Conservation (phyloP, 2,797 vertebrate genomes). For the Darevskia mixta region DNA sequence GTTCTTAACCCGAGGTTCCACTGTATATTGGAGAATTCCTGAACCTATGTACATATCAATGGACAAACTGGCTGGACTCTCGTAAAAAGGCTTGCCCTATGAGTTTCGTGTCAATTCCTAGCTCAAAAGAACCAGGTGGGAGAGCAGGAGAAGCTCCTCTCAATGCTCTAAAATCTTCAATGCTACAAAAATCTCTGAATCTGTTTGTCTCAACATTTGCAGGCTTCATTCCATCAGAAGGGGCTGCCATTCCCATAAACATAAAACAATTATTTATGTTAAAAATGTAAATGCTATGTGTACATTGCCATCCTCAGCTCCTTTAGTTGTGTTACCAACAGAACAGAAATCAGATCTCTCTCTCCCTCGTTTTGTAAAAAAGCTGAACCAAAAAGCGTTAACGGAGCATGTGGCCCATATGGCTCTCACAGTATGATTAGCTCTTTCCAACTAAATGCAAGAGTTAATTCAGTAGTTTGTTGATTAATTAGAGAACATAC, state of each 20-base stretch:
- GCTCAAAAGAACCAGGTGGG: background rate
- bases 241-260: too few relatives aligned
- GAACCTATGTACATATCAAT: too few relatives aligned
- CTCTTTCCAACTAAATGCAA: conserved; percentile 26
- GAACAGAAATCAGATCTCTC: background rate
- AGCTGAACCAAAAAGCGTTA: background rate
- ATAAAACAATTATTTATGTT: too few relatives aligned
- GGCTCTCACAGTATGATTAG: conserved; percentile 29
- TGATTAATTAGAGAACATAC: conserved; percentile 45
- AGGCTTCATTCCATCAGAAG: background rate
- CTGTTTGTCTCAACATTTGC: background rate
- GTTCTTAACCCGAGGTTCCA: too few relatives aligned
- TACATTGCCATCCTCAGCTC: background rate
- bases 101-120: too few relatives aligned
- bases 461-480: conserved; percentile 19
- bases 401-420: background rate
- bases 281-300: too few relatives aligned
- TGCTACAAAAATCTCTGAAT: background rate
- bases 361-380: background rate
- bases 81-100: too few relatives aligned
- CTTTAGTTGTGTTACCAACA: background rate
- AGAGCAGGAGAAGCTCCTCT: background rate
- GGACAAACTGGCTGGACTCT: too few relatives aligned
- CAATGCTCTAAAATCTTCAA: background rate
- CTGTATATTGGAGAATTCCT: too few relatives aligned